Conservation (phyloP, 1,140 invertebrate species). For the Brachystomella parvula region DNA sequence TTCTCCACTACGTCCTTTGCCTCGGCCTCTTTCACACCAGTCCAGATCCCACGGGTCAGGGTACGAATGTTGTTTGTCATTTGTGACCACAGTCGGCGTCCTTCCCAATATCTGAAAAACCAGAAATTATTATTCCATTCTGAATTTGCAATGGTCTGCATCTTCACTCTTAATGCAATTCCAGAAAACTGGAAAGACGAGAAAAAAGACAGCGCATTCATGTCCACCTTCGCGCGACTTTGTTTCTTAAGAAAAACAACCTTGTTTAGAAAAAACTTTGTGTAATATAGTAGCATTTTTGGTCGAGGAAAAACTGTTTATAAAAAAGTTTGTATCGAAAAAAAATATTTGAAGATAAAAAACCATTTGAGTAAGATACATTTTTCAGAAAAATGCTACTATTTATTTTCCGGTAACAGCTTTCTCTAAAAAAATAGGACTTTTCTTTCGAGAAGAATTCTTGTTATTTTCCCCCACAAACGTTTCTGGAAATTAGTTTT, state of each 20-base stretch:
- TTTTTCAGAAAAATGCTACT: too few relatives aligned
- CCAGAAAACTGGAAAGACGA: neutral
- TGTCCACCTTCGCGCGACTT: neutral
- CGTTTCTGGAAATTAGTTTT: too few relatives aligned
- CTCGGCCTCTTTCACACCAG: constrained; percentile 23
- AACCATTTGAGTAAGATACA: neutral
- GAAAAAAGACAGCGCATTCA: too few relatives aligned
- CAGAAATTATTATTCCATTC: constrained; percentile 7
- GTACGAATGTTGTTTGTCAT: constrained; percentile 35
- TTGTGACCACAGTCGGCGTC: constrained; percentile 29
- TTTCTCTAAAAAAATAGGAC: too few relatives aligned
- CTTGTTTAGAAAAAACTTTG: neutral
- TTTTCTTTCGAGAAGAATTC: too few relatives aligned
- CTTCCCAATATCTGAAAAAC: constrained; percentile 35
- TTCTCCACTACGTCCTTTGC: constrained; percentile 32
- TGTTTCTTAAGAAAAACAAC: neutral
- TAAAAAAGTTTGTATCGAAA: neutral
- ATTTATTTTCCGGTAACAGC: too few relatives aligned
- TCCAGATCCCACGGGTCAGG: constrained; percentile 32
- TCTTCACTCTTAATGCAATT: neutral
- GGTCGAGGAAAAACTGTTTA: neutral
- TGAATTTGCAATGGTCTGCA: too few relatives aligned
- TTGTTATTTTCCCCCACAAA: too few relatives aligned
- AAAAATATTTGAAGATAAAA: constrained; percentile 5
- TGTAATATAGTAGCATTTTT: neutral